Conservation (phyloP, 2,888 invertebrate species). For the Yponomeuta malinellus region DNA sequence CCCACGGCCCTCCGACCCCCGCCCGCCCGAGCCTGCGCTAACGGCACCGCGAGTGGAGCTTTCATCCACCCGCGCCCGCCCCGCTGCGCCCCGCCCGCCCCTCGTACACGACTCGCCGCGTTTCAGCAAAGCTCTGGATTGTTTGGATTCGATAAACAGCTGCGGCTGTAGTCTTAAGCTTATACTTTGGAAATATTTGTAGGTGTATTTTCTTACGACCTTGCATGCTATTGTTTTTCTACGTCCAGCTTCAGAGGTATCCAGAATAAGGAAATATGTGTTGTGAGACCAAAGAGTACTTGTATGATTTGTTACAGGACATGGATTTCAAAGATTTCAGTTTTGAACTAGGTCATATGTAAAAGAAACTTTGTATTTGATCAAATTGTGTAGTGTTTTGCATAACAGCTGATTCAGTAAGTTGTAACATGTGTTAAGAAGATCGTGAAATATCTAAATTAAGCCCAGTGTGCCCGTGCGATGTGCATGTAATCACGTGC, state of each 20-base stretch:
- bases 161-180: background rate
- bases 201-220: background rate
- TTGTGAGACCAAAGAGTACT: no score
- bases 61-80: conserved; percentile 49
- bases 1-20: conserved; percentile 67
- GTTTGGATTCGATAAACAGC: background rate
- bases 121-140: conserved; percentile 4
- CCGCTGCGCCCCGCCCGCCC: conserved; percentile 32
- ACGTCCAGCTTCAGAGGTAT: no score
- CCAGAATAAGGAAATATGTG: no score
- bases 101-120: conserved; percentile 27
- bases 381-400: no score
- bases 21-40: conserved; percentile 73
- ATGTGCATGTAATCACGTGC: conserved; percentile 4
- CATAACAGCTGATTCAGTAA: background rate
- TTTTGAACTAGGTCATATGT: no score
- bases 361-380: no score
- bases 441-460: background rate
- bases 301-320: no score
- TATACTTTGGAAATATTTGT: background rate
- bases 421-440: background rate
- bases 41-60: conserved; percentile 70
- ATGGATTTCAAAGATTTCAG: no score
- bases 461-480: background rate
- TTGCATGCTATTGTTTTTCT: background rate